Conservation (phyloP, 2,888 invertebrate genomes). For the Ypsolopha scabrella region DNA sequence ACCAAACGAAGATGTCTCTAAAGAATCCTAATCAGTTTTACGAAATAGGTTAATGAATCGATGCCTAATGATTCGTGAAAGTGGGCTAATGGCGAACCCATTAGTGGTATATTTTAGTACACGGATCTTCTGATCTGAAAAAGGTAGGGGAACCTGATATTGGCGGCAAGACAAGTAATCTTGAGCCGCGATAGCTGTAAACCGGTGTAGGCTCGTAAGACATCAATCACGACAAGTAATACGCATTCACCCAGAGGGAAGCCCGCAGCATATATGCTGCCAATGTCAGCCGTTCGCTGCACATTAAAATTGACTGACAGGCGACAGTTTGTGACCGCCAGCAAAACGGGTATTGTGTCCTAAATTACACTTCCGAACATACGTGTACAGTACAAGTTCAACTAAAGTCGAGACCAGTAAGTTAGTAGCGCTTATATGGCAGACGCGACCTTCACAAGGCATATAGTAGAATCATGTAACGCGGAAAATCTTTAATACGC, state of each 20-base stretch:
- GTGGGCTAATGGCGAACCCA: slow-evolving; percentile 3
- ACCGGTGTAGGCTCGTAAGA: not conserved
- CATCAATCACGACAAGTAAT: slow-evolving; percentile 11
- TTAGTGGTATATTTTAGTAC: slow-evolving; percentile 4
- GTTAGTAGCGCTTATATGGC: slow-evolving; percentile 4
- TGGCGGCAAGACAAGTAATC: not conserved
- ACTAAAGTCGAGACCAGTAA: not conserved
- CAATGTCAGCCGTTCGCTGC: slow-evolving; percentile 42
- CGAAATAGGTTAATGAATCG: not conserved
- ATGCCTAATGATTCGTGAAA: slow-evolving; percentile 1
- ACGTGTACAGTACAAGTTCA: slow-evolving; percentile 3
- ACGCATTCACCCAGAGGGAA: slow-evolving; percentile 37
- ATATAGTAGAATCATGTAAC: slow-evolving; percentile 2
- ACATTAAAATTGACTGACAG: slow-evolving; percentile 9
- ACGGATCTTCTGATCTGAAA: not conserved
- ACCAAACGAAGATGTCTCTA: not conserved
- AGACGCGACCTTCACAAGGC: slow-evolving; percentile 13
- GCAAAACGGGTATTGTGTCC: slow-evolving; percentile 3
- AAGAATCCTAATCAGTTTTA: not conserved
- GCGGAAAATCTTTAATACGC: slow-evolving; percentile 4
- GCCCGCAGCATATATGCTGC: slow-evolving; percentile 22
- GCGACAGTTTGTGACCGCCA: slow-evolving; percentile 1
- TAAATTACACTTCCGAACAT: slow-evolving; percentile 2
- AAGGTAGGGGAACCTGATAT: not conserved
- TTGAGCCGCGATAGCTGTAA: not conserved